Conservation (phyloP, 2,888 invertebrate species). For the Minunthozetes semirufus region DNA sequence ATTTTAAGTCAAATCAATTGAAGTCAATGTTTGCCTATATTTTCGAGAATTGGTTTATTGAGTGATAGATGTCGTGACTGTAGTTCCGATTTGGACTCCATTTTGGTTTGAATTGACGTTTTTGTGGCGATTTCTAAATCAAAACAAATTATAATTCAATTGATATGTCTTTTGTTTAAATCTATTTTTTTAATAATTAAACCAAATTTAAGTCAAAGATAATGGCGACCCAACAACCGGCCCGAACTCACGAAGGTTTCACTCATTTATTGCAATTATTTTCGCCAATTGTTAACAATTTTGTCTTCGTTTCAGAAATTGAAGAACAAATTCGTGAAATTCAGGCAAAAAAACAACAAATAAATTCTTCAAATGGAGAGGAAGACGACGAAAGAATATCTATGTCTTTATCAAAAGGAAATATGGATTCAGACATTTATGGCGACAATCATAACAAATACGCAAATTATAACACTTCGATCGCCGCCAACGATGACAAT, state of each 20-base stretch:
- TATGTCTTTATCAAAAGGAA: conserved; percentile 71
- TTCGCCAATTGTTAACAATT: conserved; percentile 40
- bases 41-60: too few species aligned
- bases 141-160: neutral
- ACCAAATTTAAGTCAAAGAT: neutral
- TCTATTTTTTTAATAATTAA: neutral
- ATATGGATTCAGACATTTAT: conserved; percentile 90
- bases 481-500: conserved; percentile 90
- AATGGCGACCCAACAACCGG: conserved; percentile 30
- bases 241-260: conserved; percentile 36
- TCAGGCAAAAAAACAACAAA: conserved; percentile 68
- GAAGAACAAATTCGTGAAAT: conserved; percentile 89
- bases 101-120: neutral
- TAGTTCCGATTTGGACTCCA: neutral
- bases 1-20: too few species aligned
- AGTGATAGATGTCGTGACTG: neutral
- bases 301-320: conserved; percentile 63
- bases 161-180: neutral
- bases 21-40: too few species aligned
- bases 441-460: conserved; percentile 66
- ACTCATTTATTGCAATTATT: neutral
- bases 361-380: conserved; percentile 55
- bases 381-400: conserved; percentile 67
- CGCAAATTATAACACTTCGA: conserved; percentile 91
- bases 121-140: neutral